A percentile compares a stretch with the other conserved stretches of the same genome.
Evolutionary conservation across 2,113 vertebrate genomes (phyloP).

Genomic region (Anseranas semipalmata): DNA sequence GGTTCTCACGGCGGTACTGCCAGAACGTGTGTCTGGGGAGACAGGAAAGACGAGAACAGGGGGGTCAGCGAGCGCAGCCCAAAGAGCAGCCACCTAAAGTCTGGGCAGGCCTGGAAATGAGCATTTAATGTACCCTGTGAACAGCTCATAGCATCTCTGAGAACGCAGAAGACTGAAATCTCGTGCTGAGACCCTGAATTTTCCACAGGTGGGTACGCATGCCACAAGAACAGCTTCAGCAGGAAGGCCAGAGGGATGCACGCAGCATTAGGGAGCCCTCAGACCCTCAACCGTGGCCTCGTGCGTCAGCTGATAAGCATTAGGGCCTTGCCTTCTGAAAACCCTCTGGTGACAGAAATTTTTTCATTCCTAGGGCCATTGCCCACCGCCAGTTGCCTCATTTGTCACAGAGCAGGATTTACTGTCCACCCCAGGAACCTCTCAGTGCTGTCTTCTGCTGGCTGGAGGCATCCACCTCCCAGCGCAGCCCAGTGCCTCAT

Average conservation of each 20-base stretch:
- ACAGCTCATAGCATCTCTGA: background rate
- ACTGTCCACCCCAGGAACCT: background rate
- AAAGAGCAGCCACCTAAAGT: background rate
- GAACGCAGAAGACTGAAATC: background rate
- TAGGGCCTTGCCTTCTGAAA: background rate
- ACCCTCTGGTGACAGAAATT: background rate
- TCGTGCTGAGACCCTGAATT: background rate
- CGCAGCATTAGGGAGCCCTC: background rate
- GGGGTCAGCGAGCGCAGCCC: background rate
- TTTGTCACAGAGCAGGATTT: background rate
- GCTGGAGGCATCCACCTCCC: background rate
- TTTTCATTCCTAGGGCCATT: background rate
- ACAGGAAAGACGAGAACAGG: background rate
- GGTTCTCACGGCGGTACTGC: slow-evolving; percentile 96
- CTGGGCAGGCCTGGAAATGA: background rate
- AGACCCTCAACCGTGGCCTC: background rate
- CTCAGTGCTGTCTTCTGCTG: background rate
- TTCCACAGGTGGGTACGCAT: background rate
- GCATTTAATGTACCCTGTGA: background rate
- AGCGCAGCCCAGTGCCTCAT: background rate
- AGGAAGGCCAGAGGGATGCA: no score
- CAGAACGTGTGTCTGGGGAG: slow-evolving; percentile 92
- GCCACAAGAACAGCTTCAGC: background rate
- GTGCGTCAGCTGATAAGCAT: no score
- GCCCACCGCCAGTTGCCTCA: background rate